These are phyloP conservation scores for Lampropteryx suffumata DNA, from an alignment of 2,888 invertebrate species.

Conservation along the genomic window DNA sequence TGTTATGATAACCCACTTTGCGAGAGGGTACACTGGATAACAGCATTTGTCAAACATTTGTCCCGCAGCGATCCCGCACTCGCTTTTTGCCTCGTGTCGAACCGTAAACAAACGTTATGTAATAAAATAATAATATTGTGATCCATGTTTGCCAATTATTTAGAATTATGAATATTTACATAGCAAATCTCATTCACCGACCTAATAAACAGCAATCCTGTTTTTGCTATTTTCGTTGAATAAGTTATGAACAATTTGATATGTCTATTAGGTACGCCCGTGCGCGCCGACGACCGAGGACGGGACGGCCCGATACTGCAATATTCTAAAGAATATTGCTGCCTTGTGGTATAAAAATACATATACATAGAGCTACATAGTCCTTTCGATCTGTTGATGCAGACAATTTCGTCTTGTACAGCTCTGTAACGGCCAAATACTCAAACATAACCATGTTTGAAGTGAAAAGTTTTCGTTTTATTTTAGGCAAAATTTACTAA, in stretches of 20 bases:
- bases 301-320: conserved; percentile 6
- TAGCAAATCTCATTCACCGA: not conserved
- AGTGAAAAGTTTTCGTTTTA: not conserved
- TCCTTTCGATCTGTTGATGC: conserved; percentile 1
- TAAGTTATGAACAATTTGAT: conserved; percentile 2
- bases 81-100: too few species aligned
- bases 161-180: not conserved
- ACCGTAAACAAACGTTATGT: too few species aligned
- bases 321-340: conserved; percentile 6
- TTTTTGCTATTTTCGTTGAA: not conserved
- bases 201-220: not conserved
- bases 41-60: too few species aligned
- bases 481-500: not conserved
- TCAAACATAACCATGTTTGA: not conserved
- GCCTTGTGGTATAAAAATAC: conserved; percentile 5
- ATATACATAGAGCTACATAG: not conserved
- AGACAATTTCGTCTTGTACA: not conserved
- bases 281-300: too few species aligned
- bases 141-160: not conserved
- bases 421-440: not conserved
- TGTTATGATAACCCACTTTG: not conserved
- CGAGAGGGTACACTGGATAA: not conserved
- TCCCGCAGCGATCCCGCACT: too few species aligned
- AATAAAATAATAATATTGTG: not conserved
- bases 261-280: too few species aligned